Conservation (phyloP, 2,888 invertebrate species). For the Dusona sp. region DNA sequence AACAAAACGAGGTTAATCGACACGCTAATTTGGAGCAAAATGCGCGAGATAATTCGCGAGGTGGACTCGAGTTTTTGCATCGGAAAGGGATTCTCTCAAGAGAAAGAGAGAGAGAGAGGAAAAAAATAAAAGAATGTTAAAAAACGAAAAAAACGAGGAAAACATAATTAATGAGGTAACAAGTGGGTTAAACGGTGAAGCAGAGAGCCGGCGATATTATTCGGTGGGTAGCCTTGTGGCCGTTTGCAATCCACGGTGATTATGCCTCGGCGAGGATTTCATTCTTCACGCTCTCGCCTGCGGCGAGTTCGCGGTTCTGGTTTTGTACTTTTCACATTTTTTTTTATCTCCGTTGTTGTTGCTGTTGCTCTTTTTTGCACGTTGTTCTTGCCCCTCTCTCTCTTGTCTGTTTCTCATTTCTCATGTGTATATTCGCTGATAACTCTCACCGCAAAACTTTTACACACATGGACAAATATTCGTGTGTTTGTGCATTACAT, state of each 20-base stretch:
- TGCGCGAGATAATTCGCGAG: conserved; percentile 75
- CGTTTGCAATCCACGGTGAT: conserved; percentile 66
- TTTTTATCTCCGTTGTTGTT: conserved; percentile 15
- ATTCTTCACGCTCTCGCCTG: conserved; percentile 72
- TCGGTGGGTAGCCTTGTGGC: conserved; percentile 64
- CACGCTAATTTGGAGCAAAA: conserved; percentile 76
- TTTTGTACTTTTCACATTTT: conserved; percentile 35
- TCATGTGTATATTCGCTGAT: conserved; percentile 52
- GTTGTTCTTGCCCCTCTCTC: background rate
- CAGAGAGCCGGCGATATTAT: conserved; percentile 64
- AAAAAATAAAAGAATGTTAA: conserved; percentile 7
- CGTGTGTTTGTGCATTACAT: conserved; percentile 36
- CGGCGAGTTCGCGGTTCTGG: conserved; percentile 51
- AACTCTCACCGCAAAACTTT: conserved; percentile 57
- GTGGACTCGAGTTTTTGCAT: conserved; percentile 65
- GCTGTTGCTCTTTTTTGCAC: conserved; percentile 18
- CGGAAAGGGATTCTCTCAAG: conserved; percentile 24
- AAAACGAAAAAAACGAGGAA: conserved; percentile 31
- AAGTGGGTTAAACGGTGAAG: conserved; percentile 61
- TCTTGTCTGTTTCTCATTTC: conserved; percentile 25
- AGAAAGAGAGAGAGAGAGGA: background rate
- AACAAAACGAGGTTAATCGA: conserved; percentile 76
- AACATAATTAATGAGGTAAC: conserved; percentile 76
- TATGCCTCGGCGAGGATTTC: conserved; percentile 72
- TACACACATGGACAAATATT: conserved; percentile 13